phyloP scores from a whole-genome alignment of 2,888 invertebrate species.

The Cenopis cana region DNA sequence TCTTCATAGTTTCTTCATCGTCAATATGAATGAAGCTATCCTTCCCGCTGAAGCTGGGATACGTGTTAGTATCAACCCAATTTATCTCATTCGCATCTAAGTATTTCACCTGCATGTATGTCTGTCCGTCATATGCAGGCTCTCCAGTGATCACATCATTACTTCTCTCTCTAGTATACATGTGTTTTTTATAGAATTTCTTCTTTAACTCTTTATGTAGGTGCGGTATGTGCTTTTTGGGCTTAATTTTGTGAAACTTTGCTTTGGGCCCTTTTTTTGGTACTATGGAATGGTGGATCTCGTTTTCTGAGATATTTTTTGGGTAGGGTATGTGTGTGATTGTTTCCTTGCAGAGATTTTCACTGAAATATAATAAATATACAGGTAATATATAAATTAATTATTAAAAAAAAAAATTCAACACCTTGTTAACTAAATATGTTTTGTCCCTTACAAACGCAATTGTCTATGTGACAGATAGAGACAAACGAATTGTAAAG shows the following conservation, averaged over 20 bases:
- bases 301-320: slow-evolving; percentile 64
- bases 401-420: too few relatives aligned
- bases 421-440: too few relatives aligned
- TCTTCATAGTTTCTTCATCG: slow-evolving; percentile 93
- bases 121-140: slow-evolving; percentile 71
- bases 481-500: too few relatives aligned
- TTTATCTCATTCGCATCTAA: slow-evolving; percentile 72
- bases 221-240: slow-evolving; percentile 65
- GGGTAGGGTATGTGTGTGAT: slow-evolving; percentile 63
- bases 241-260: slow-evolving; percentile 66
- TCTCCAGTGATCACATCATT: slow-evolving; percentile 67
- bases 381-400: too few relatives aligned
- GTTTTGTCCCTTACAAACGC: too few relatives aligned
- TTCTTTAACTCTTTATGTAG: slow-evolving; percentile 65
- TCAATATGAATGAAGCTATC: slow-evolving; percentile 95
- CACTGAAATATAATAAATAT: slow-evolving; percentile 55
- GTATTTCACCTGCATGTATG: slow-evolving; percentile 82
- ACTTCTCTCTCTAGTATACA: slow-evolving; percentile 58
- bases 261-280: slow-evolving; percentile 74
- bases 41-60: slow-evolving; percentile 92
- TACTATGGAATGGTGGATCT: slow-evolving; percentile 71
- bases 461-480: too few relatives aligned
- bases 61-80: slow-evolving; percentile 76
- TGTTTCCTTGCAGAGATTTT: slow-evolving; percentile 67
- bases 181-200: slow-evolving; percentile 68